Base-by-base conservation (phyloP, 2,888 invertebrate genomes). In the Anthrax anthrax region DNA sequence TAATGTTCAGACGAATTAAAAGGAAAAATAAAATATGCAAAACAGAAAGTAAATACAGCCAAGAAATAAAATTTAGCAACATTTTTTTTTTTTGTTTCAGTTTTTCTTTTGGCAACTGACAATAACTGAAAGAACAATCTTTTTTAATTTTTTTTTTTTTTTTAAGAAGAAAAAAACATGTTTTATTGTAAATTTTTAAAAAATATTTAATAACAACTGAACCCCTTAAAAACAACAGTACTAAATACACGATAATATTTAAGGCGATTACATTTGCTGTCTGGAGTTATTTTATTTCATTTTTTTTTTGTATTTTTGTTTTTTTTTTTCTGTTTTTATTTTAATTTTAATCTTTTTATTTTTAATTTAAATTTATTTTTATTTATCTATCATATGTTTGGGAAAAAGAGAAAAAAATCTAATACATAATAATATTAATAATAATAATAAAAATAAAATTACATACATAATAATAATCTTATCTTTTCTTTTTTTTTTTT, bases 141-240 rank as follows among this genome's bases (percentile, higher is more conserved):
- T 32, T 12, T 12, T 32, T 32, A 12, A 12, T 32, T 12, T 12
- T 12, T 32, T 32, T 32, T 12, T 32, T 32, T 32, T 32, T 32
- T 32, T 32, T 32, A 32, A 27, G 23, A 27, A 27, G 23, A 27
- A 27, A 27, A 27, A 27, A 27, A 27, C 23, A 27, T 27, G 23
- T 27, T 27, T 45, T 45, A 45, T 45, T 45, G 45, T 40, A 45
- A 40, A 40, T 45, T 45, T 45, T 32, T 39, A 45, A 40, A 44
- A 45, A 45, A 45, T 45, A 40, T 45, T 39, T 40, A 45, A 45
- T 45, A 45, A 45, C 45, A 45, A 45, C 45, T 45, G 40, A 45
- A 45, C 45, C 45, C 45, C 45, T 45, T 45, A 45, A 40, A 45
- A 45, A 45, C 39, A 45, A 45, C 40, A 36, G 45, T 45, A 40